Evolutionary conservation across 2,888 invertebrate species (phyloP).

Genomic region (Stenodera caucasica): DNA sequence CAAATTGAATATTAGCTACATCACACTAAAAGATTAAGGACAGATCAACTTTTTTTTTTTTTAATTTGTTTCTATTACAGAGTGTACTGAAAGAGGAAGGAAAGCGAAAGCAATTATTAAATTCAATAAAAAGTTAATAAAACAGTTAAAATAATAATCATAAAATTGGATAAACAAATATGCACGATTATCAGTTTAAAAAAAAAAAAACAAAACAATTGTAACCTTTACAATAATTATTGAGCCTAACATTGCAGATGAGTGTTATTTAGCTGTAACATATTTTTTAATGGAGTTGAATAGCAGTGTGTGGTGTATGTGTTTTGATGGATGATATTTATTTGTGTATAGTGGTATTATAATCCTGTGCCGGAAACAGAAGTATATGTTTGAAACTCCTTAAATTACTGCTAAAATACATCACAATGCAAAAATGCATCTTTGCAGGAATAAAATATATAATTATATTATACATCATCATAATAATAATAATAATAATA

Average conservation of each 20-base stretch:
- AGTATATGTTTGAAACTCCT: slow-evolving; percentile 54
- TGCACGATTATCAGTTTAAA: slow-evolving; percentile 18
- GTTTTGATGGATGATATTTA: slow-evolving; percentile 21
- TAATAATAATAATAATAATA: slow-evolving; percentile 31
- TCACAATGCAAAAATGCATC: slow-evolving; percentile 75
- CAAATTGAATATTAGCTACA: slow-evolving; percentile 50
- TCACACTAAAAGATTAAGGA: slow-evolving; percentile 51
- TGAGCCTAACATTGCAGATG: slow-evolving; percentile 50
- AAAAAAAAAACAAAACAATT: slow-evolving; percentile 13
- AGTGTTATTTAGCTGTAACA: slow-evolving; percentile 53
- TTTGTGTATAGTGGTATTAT: slow-evolving; percentile 31
- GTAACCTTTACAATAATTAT: slow-evolving; percentile 24
- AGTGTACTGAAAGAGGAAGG: slow-evolving; percentile 41
- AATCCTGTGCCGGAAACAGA: slow-evolving; percentile 48
- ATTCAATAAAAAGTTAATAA: slow-evolving; percentile 25
- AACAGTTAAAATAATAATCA: slow-evolving; percentile 25
- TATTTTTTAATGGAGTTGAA: slow-evolving; percentile 44
- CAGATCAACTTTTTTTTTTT: slow-evolving; percentile 35
- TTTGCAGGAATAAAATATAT: slow-evolving; percentile 78
- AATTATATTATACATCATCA: slow-evolving; percentile 60
- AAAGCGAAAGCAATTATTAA: slow-evolving; percentile 45
- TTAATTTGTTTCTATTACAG: slow-evolving; percentile 17
- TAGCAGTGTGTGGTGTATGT: slow-evolving; percentile 23
- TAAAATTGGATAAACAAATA: slow-evolving; percentile 28
- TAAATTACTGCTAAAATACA: slow-evolving; percentile 61